phyloP scores from a whole-genome alignment of 2,797 vertebrate species.

The Parambassis ranga region DNA sequence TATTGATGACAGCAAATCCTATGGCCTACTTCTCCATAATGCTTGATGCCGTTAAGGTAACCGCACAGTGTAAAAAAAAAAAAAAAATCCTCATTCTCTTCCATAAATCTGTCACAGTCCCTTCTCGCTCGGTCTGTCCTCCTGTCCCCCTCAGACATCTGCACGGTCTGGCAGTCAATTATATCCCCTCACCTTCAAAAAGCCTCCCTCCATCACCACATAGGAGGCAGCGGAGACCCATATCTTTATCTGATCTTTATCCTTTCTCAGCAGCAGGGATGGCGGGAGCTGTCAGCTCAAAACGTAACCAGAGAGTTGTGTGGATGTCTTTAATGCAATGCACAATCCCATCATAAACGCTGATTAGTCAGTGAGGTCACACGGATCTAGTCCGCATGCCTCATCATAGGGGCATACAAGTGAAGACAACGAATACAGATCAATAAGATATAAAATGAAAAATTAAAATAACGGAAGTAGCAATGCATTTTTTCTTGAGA shows the following conservation, averaged over 20 bases:
- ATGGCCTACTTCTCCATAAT: not conserved
- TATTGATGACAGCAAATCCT: slow-evolving; percentile 23
- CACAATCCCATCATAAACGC: not conserved
- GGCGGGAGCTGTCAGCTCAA: slow-evolving; percentile 49
- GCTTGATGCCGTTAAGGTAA: not conserved
- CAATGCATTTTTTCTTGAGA: not conserved
- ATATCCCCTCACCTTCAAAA: slow-evolving; percentile 63
- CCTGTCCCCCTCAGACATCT: slow-evolving; percentile 44
- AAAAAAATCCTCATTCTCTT: slow-evolving; percentile 16
- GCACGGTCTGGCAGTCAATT: slow-evolving; percentile 61
- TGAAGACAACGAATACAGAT: slow-evolving; percentile 13
- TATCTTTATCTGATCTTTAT: slow-evolving; percentile 68
- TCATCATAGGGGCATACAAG: not conserved
- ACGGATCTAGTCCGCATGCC: not conserved
- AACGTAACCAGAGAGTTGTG: slow-evolving; percentile 36
- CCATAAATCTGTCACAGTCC: slow-evolving; percentile 49
- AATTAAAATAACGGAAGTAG: not conserved
- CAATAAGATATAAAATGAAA: slow-evolving; percentile 8
- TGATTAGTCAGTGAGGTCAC: not conserved
- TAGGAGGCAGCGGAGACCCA: slow-evolving; percentile 24
- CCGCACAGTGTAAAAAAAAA: not conserved
- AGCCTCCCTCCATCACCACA: slow-evolving; percentile 22
- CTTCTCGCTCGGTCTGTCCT: not conserved
- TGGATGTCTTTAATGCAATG: slow-evolving; percentile 3
- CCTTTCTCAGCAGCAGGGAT: slow-evolving; percentile 38